Percentiles rank a stretch among this genome's conserved stretches.
Evolutionary conservation across 1,140 invertebrate species (phyloP).

Genomic region (Aleiodes sp.): DNA sequence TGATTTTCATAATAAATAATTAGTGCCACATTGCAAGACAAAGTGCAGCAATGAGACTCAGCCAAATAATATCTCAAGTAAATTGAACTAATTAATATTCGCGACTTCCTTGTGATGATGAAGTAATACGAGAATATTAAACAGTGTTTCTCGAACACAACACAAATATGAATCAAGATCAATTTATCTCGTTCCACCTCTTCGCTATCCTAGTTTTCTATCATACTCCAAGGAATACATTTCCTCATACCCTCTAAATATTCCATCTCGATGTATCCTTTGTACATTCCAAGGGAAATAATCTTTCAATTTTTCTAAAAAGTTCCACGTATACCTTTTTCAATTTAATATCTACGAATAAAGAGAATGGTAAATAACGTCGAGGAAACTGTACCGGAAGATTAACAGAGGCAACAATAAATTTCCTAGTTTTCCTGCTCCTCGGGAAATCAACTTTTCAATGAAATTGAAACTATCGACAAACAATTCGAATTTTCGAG

Average conservation of each 20-base stretch:
- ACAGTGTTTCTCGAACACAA: too few relatives aligned
- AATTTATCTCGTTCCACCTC: background rate
- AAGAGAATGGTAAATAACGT: background rate
- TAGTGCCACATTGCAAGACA: too few relatives aligned
- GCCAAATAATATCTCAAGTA: too few relatives aligned
- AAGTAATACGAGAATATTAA: too few relatives aligned
- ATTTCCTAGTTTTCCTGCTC: slow-evolving; percentile 27
- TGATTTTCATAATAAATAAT: too few relatives aligned
- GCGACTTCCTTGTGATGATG: too few relatives aligned
- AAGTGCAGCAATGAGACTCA: too few relatives aligned
- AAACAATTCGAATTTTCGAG: slow-evolving; percentile 34
- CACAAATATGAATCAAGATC: too few relatives aligned
- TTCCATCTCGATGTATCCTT: background rate
- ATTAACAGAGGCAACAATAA: slow-evolving; percentile 25
- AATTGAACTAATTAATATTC: too few relatives aligned
- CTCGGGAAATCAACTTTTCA: slow-evolving; percentile 34
- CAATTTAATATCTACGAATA: background rate
- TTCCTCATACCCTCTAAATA: background rate
- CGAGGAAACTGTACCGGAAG: background rate
- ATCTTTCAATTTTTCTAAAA: background rate
- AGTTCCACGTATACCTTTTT: background rate
- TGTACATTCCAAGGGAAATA: background rate
- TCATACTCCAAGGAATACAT: too few relatives aligned
- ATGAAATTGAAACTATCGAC: slow-evolving; percentile 36
- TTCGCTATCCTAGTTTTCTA: background rate